Evolutionary conservation across 2,888 invertebrate genomes (phyloP), one percentile per base, ranked within the genome.

Genomic region (Bibio marci): DNA sequence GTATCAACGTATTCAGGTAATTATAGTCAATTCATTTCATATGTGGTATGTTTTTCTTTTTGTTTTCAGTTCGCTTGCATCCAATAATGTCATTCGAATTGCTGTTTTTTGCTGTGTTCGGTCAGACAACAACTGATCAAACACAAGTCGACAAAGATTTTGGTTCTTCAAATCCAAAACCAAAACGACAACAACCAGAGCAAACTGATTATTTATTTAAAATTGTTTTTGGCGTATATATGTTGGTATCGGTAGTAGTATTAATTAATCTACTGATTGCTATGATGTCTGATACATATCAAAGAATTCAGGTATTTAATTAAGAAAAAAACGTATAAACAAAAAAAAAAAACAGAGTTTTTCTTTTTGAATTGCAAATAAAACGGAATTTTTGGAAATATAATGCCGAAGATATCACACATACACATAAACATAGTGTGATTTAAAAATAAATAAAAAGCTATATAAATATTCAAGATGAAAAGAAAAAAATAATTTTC

Each of bases 221-320:
- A 72, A 71, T 83, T 57, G 76, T 81, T 50, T 85, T 82, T 65
- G 86, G 85, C 52, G 80, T 91, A 58, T 99, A 98, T 72, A 87
- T 98, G 88, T 73, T 97, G 79, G 94, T 98, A 55, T 94, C 95
- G 47, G 87, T 98, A 56, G 90, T 98, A 60, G 98, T 98, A 53
- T 77, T 98, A 53, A 97, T 98, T 69, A 98, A 98, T 69, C 76
- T 98, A 50, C 82, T 98, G 62, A 98, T 98, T 73, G 98, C 98
- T 71, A 98, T 98, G 97, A 97, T 98, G 95, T 94, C 95, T 59
- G 97, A 98, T 73, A 98, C 98, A 44, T 98, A 98, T 65, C 97
- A 98, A 64, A 74, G 92, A 60, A 97, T 97, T 59, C 92, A 97
- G 76, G 91, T 81, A 76, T 72, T 65, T 38, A 30, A 28, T 13